Percentiles rank a stretch among this genome's conserved stretches.
These are phyloP conservation scores for Tinamus guttatus DNA, from an alignment of 2,113 vertebrate genomes.

Conservation along the genomic window DNA sequence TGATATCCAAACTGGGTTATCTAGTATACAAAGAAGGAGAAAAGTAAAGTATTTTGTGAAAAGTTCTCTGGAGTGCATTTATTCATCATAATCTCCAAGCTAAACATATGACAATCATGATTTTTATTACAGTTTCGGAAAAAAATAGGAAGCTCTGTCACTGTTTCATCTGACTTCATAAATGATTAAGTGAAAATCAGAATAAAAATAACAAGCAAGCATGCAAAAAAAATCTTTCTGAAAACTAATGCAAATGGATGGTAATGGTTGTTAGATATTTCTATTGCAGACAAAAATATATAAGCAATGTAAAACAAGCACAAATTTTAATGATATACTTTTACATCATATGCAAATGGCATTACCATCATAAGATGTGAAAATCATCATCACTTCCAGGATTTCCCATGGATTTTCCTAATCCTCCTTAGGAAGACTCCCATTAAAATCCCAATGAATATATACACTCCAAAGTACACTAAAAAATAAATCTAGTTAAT, in stretches of 20 bases:
- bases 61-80: background rate
- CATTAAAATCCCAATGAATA: conserved; percentile 28
- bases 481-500: conserved; percentile 64
- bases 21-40: background rate
- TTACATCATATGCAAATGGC: background rate
- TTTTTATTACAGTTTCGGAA: background rate
- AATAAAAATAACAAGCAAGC: background rate
- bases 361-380: background rate
- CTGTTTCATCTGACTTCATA: background rate
- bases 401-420: conserved; percentile 48
- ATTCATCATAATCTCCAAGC: background rate
- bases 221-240: background rate
- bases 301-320: background rate
- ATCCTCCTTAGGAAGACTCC: conserved; percentile 17
- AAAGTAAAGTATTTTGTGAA: background rate
- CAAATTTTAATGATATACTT: background rate
- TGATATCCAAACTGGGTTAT: background rate
- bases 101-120: background rate
- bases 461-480: background rate
- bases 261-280: background rate
- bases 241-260: background rate
- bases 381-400: background rate
- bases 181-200: background rate
- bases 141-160: background rate
- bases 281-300: background rate